Evolutionary conservation across 2,888 invertebrate genomes (phyloP), one percentile per base, ranked within the genome.

Genomic region (Ornithoptera alexandrae): DNA sequence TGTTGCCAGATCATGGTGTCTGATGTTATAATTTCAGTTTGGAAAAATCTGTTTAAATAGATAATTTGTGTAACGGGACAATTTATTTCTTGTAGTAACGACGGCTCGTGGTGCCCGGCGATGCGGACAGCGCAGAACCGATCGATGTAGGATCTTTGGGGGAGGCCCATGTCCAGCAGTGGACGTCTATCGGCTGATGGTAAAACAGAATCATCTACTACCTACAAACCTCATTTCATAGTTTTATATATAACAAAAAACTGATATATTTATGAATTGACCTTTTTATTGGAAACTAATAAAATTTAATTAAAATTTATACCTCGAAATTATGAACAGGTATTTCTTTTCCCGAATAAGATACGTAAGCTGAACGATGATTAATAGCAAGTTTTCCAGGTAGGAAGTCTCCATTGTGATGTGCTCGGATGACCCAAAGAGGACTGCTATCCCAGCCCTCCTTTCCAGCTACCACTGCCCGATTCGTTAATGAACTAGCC

Each of bases 261-360:
- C 50, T 17, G 50, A 5, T 15, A 15, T 50, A 39, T 50, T 17
- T n/a, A n/a, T n/a, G n/a, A n/a, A n/a, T n/a, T n/a, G n/a, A n/a
- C 50, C 2, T 18, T 50, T 5, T 50, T 12, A 50, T 18, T 17
- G 18, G 10, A 15, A 50, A 50, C 5, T 50, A 50, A 17, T 50
- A 50, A 2, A 50, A 50, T 17, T 17, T 20, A 5, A 0, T 57
- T 57, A 18, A n/a, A 57, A 57, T 18, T 39, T 42, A n/a, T 39
- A 92, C 93, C 86, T 93, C 92, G 78, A 93, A 88, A 71, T 89
- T 89, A 73, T 90, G 87, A 1, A 93, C 89, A 17, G 88, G 84
- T 3, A 92, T 73, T 80, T 93, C 93, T 74, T 78, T 84, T 0
- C 90, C 88, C 1, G 77, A 80, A 65, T 87, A 81, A 0, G 91